phyloP scores from a whole-genome alignment of 2,888 invertebrate species.

The Drosophila stalkeri region DNA sequence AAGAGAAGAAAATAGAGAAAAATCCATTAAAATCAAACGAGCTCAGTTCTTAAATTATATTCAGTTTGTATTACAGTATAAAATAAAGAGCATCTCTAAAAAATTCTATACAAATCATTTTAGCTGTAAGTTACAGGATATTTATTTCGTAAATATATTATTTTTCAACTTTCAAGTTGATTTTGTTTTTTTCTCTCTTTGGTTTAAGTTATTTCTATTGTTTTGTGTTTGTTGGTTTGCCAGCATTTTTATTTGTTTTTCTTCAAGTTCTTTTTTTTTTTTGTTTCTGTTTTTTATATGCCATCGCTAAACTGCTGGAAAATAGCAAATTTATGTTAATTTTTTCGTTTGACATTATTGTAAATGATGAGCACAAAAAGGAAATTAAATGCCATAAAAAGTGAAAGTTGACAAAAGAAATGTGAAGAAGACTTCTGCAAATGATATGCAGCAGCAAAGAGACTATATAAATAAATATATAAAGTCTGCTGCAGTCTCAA shows the following conservation, averaged over 20 bases:
- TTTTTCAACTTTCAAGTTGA: not conserved
- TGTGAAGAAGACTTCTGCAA: constrained; percentile 47
- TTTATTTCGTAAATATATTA: not conserved
- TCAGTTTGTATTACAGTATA: too few relatives aligned
- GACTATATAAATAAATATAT: not conserved
- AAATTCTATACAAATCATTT: too few relatives aligned
- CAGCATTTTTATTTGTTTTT: constrained; percentile 53
- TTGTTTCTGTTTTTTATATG: constrained; percentile 18
- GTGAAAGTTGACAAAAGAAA: constrained; percentile 55
- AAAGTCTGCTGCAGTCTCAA: constrained; percentile 1
- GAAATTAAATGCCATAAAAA: constrained; percentile 77
- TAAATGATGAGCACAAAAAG: constrained; percentile 64
- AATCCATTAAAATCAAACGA: too few relatives aligned
- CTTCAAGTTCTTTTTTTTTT: constrained; percentile 2
- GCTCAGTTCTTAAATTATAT: too few relatives aligned
- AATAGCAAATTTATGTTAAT: constrained; percentile 79
- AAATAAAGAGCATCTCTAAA: too few relatives aligned
- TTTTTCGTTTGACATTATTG: constrained; percentile 65
- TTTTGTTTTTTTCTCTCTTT: not conserved
- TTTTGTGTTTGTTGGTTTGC: constrained; percentile 14
- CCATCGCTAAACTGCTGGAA: constrained; percentile 63
- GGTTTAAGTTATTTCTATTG: constrained; percentile 17
- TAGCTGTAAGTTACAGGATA: constrained; percentile 27
- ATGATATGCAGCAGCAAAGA: constrained; percentile 34
- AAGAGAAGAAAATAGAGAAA: too few relatives aligned